phyloP scores from a whole-genome alignment of 37 sponge, comb jelly and placozoan species.

The Oopsacas minuta region DNA sequence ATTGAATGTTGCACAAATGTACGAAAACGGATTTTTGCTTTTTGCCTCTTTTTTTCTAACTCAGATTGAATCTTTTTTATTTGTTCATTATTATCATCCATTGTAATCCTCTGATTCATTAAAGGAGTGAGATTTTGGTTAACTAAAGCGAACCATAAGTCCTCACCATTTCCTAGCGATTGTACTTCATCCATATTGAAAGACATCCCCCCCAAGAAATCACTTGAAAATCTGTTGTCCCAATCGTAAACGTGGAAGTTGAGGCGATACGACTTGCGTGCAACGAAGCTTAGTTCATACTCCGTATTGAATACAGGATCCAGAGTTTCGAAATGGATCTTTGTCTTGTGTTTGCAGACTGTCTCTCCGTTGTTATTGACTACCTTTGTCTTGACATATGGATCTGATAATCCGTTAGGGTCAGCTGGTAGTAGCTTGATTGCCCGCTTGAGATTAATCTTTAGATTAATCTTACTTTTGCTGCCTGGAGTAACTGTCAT shows the following conservation, averaged over 20 bases:
- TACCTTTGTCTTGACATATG: background rate
- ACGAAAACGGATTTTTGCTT: background rate
- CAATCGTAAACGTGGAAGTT: slow-evolving; percentile 8
- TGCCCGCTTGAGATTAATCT: slow-evolving; percentile 1
- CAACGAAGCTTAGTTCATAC: background rate
- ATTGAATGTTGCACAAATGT: background rate
- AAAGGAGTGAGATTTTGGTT: slow-evolving; percentile 6
- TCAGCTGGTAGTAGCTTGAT: slow-evolving; percentile 8
- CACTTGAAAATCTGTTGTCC: background rate
- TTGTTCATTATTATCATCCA: slow-evolving; percentile 12
- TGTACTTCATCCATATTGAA: background rate
- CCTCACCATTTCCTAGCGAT: background rate
- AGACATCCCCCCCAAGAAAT: background rate
- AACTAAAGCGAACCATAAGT: background rate
- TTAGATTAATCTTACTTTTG: background rate
- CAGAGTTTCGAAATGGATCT: background rate
- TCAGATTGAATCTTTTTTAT: background rate
- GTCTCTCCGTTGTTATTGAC: background rate
- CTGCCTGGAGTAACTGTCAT: background rate
- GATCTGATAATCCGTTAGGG: background rate
- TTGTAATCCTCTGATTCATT: slow-evolving; percentile 7
- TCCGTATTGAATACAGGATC: background rate
- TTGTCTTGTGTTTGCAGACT: background rate
- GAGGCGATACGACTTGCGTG: background rate
- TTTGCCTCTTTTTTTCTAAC: background rate